Conservation (phyloP, 2,888 invertebrate genomes). For the Hirudinaria manillensis region DNA sequence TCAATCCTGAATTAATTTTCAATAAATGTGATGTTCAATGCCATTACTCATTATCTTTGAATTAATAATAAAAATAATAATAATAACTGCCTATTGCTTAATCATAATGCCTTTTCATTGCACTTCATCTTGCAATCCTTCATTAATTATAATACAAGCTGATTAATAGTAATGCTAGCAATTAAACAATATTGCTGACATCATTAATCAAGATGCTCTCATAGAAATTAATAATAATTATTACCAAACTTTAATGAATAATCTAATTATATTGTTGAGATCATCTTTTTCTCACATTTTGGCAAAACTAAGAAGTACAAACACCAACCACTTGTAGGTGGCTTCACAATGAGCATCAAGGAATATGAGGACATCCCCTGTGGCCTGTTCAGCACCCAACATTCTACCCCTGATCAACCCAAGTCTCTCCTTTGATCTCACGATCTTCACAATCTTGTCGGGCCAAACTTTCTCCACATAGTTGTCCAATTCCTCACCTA, state of each 20-base stretch:
- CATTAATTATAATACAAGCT: too few species aligned
- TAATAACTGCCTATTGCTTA: neutral
- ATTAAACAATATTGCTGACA: too few species aligned
- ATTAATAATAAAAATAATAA: neutral
- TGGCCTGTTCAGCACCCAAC: conserved; percentile 61
- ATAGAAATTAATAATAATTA: too few species aligned
- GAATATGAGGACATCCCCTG: conserved; percentile 54
- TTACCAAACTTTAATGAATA: too few species aligned
- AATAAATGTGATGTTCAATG: neutral
- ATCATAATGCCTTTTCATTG: neutral
- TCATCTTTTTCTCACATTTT: too few species aligned
- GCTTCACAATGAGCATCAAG: conserved; percentile 55
- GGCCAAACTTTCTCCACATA: conserved; percentile 63
- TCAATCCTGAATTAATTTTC: conserved; percentile 62
- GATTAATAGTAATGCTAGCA: too few species aligned
- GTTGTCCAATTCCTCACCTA: conserved; percentile 47
- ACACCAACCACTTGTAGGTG: conserved; percentile 31
- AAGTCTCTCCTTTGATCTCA: conserved; percentile 69
- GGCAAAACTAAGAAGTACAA: neutral
- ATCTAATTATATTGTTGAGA: too few species aligned
- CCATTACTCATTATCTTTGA: neutral
- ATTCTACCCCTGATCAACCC: conserved; percentile 85
- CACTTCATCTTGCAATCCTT: too few species aligned
- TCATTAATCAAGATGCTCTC: too few species aligned
- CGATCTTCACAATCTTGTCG: conserved; percentile 63